phyloP scores from a whole-genome alignment of 2,888 invertebrate genomes.

The Acronicta alni region DNA sequence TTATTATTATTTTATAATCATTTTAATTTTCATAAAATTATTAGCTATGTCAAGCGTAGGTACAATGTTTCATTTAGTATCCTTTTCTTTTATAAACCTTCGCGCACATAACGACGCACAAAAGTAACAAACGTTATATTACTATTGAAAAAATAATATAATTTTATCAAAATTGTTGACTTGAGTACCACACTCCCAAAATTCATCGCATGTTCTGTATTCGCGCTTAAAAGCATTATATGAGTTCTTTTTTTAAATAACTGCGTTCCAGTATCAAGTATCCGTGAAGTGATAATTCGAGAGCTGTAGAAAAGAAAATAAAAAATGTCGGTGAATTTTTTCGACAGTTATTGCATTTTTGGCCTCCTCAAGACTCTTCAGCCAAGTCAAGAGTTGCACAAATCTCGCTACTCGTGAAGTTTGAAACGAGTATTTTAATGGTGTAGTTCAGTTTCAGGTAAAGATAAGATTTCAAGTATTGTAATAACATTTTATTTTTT shows the following conservation, averaged over 20 bases:
- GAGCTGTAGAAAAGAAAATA: constrained; percentile 10
- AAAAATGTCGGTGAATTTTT: constrained; percentile 22
- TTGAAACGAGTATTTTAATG: constrained; percentile 16
- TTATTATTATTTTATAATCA: no score
- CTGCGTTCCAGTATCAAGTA: not conserved
- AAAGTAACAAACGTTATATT: no score
- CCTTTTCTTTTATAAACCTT: no score
- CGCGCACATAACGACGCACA: no score
- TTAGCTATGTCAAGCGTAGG: no score
- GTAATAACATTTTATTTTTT: no score
- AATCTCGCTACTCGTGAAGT: constrained; percentile 19
- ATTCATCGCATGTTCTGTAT: constrained; percentile 3
- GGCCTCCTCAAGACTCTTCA: constrained; percentile 13
- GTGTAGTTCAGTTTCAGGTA: not conserved
- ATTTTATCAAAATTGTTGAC: not conserved
- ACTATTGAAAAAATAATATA: no score
- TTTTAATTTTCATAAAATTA: no score
- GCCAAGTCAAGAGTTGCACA: constrained; percentile 30
- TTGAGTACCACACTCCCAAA: not conserved
- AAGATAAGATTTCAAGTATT: not conserved
- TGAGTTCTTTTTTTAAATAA: constrained; percentile 6
- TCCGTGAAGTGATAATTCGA: constrained; percentile 28
- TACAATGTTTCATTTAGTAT: no score
- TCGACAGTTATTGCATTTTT: constrained; percentile 22
- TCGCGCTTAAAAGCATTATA: not conserved